A percentile compares a stretch with the other conserved stretches of the same genome.
These are phyloP conservation scores for Resseliella maxima DNA, from an alignment of 2,888 invertebrate genomes.

Conservation along the genomic window DNA sequence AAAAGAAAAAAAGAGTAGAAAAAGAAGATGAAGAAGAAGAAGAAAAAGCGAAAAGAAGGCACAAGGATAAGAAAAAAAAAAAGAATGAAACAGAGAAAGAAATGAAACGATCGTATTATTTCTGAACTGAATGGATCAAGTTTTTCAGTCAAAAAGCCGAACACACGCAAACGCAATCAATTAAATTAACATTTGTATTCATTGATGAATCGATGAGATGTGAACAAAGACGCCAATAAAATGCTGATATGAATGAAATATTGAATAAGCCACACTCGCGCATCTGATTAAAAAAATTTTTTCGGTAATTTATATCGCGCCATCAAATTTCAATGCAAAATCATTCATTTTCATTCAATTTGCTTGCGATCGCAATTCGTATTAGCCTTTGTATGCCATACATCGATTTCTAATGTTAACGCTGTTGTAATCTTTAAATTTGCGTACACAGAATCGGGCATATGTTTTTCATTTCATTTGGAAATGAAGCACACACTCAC, in stretches of 20 bases:
- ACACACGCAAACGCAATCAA: conserved; percentile 49
- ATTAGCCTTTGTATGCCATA: background rate
- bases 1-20: too few relatives aligned
- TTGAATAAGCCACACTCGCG: conserved; percentile 18
- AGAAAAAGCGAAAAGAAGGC: too few relatives aligned
- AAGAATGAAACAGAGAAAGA: too few relatives aligned
- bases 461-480: background rate
- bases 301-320: conserved; percentile 6
- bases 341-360: conserved; percentile 11
- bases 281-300: background rate
- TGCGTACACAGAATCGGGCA: background rate
- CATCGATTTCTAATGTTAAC: conserved; percentile 8
- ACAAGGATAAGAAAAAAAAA: too few relatives aligned
- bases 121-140: background rate
- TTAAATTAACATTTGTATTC: conserved; percentile 53
- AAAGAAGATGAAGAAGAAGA: too few relatives aligned
- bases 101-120: background rate
- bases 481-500: too few relatives aligned
- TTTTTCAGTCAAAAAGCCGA: background rate
- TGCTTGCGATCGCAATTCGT: background rate
- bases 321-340: conserved; percentile 17
- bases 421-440: background rate
- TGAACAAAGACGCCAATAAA: background rate
- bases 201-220: background rate
- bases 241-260: background rate